phyloP scores from a whole-genome alignment of 1,140 invertebrate genomes.

The Acyrthosiphon pisum region DNA sequence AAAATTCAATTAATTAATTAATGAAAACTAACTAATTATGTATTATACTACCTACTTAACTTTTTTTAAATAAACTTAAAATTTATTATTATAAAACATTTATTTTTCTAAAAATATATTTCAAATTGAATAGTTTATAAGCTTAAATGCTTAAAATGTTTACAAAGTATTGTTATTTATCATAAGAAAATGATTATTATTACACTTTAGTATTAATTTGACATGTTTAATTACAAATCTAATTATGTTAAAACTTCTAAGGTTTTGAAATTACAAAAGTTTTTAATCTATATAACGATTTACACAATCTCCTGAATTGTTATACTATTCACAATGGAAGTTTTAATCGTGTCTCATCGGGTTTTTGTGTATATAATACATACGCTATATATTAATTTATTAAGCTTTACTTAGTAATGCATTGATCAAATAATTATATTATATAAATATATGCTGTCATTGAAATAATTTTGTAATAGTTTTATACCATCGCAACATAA shows the following conservation, averaged over 20 bases:
- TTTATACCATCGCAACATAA: too few relatives aligned
- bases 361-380: background rate
- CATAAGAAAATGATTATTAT: background rate
- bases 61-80: too few relatives aligned
- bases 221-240: background rate
- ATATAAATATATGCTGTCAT: background rate
- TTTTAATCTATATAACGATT: background rate
- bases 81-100: too few relatives aligned
- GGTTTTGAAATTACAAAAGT: constrained; percentile 31
- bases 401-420: background rate
- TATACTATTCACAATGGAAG: background rate
- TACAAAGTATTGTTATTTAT: background rate
- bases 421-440: background rate
- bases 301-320: background rate
- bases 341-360: background rate
- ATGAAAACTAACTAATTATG: too few relatives aligned
- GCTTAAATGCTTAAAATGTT: background rate
- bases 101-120: background rate
- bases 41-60: too few relatives aligned
- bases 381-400: background rate
- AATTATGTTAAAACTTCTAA: background rate
- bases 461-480: background rate
- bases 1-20: too few relatives aligned
- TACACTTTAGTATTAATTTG: background rate
- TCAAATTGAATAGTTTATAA: background rate